Conservation (phyloP, 2,113 vertebrate species). For the Micromys minutus region DNA sequence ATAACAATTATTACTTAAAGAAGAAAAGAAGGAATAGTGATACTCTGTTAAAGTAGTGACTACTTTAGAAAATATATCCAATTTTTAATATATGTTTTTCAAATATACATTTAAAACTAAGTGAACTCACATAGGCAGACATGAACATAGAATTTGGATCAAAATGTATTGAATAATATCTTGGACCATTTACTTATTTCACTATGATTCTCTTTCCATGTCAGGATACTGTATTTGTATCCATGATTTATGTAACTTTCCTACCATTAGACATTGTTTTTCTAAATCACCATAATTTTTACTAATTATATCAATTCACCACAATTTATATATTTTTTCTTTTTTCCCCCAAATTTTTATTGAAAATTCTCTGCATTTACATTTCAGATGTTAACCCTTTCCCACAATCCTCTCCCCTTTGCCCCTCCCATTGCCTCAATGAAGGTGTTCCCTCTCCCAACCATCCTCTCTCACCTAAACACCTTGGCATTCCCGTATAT, state of each 20-base stretch:
- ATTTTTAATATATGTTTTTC: neutral
- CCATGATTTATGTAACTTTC: neutral
- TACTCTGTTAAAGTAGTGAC: neutral
- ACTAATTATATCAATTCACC: too few species aligned
- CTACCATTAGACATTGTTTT: neutral
- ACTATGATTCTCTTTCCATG: neutral
- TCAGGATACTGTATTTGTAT: constrained; percentile 36
- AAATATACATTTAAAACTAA: neutral
- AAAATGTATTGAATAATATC: neutral
- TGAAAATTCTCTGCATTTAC: too few species aligned
- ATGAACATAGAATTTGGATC: neutral
- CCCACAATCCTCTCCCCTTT: too few species aligned
- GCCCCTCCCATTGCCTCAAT: too few species aligned
- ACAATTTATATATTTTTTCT: too few species aligned
- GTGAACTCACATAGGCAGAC: neutral
- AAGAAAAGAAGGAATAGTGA: neutral
- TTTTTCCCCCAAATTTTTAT: too few species aligned
- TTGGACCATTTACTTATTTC: constrained; percentile 16
- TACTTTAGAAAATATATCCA: neutral
- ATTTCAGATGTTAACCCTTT: too few species aligned
- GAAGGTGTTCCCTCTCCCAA: too few species aligned
- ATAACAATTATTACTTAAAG: neutral
- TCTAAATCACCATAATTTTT: too few species aligned
- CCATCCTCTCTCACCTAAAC: too few species aligned
- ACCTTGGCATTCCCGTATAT: too few species aligned